A percentile compares a stretch with the other conserved stretches of the same genome.
phyloP scores from a whole-genome alignment of 2,113 vertebrate species.

The Perccottus glenii region DNA sequence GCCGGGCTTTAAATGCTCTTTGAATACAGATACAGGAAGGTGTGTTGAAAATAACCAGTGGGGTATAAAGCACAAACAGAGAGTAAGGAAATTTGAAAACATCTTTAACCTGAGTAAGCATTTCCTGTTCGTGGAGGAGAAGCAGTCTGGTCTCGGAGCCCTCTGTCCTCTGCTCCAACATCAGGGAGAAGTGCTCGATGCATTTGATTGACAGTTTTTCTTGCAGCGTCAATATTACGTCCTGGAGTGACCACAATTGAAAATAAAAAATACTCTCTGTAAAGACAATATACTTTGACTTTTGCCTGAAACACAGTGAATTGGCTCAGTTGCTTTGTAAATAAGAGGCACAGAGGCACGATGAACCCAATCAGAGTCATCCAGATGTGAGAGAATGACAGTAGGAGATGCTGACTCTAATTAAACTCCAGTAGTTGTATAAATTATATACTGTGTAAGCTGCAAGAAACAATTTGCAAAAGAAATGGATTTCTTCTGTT shows the following conservation, averaged over 20 bases:
- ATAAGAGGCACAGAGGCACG: background rate
- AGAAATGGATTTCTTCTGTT: slow-evolving; percentile 41
- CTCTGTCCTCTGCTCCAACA: slow-evolving; percentile 90
- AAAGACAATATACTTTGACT: background rate
- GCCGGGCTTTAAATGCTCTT: slow-evolving; percentile 38
- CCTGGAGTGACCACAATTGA: slow-evolving; percentile 77
- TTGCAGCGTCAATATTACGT: slow-evolving; percentile 96
- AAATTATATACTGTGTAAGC: slow-evolving; percentile 9
- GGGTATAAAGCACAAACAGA: background rate
- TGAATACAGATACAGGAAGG: slow-evolving; percentile 66
- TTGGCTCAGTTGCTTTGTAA: background rate
- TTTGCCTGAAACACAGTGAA: background rate
- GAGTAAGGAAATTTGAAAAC: slow-evolving; percentile 16
- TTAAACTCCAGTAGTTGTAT: slow-evolving; percentile 18
- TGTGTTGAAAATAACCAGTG: too few species aligned
- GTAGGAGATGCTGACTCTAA: slow-evolving; percentile 24
- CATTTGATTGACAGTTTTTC: slow-evolving; percentile 98
- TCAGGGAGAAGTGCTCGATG: slow-evolving; percentile 96
- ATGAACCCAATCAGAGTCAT: background rate
- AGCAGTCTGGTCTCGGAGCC: slow-evolving; percentile 87
- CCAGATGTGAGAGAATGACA: slow-evolving; percentile 21
- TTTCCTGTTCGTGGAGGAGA: slow-evolving; percentile 96
- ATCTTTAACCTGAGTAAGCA: slow-evolving; percentile 89
- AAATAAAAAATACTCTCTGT: background rate
- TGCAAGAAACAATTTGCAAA: slow-evolving; percentile 24